Evolutionary conservation across 2,888 invertebrate species (phyloP), one percentile per base, ranked within the genome.

Genomic region (Brachyopa scutellaris): DNA sequence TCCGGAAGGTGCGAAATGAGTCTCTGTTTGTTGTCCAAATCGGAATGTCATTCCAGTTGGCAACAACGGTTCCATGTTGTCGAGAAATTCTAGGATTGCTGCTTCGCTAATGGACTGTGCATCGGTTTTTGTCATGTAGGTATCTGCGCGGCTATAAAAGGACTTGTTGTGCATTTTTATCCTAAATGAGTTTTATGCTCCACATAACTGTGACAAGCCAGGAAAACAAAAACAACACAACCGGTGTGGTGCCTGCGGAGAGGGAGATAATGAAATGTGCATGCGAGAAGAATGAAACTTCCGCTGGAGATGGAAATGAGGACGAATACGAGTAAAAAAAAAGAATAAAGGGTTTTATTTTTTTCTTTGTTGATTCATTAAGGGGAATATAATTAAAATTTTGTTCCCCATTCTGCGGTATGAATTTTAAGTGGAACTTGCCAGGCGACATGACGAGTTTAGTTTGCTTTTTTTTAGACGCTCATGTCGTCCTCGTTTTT

Each of bases 101-200:
- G 61, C 45, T 3, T 17, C 49, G 66, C 82, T 77, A 77, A 82
- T 82, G 77, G 82, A 70, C 59, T 76, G 69, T 64, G 49, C 64
- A 38, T 73, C 47, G 8, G 36, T 17, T 66, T 42, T 13, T 51
- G n/a, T 31, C 31, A 13, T 47, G 26, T 31, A n/a, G n/a, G 29
- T 42, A 51, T 42, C 66, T 70, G 62, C 23, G 76, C 23, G 76
- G 23, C 66, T 67, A 66, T 72, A 82, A 77, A 82, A 82, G 82
- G 82, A 82, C 82, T 77, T 77, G 78, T 79, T 79, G 77, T 82
- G 77, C 77, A 82, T 82, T 77, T 82, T 77, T 77, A 55, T 82
- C 77, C 77, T 77, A 82, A 82, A 82, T 77, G 82, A 77, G 82
- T 82, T 77, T 72, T 77, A 61, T 77, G 77, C 77, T 72, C 66